A percentile compares a stretch with the other conserved stretches of the same genome.
Evolutionary conservation across 2,888 invertebrate genomes (phyloP).

Genomic region (Pyralis farinalis): DNA sequence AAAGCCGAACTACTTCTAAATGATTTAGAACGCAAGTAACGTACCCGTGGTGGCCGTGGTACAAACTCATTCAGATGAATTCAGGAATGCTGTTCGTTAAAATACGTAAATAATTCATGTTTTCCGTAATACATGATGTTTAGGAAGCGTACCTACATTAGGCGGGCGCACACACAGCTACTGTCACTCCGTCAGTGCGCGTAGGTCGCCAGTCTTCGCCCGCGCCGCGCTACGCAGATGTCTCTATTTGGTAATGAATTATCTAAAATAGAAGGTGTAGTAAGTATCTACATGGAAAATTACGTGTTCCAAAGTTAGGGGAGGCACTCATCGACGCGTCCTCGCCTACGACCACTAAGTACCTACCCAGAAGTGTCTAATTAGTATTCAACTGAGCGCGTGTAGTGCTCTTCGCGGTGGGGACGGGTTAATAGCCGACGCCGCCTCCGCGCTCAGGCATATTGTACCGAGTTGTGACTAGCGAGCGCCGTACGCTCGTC

Average conservation of each 20-base stretch:
- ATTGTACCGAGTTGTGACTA: slow-evolving; percentile 75
- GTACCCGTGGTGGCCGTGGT: neutral
- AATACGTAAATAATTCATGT: slow-evolving; percentile 5
- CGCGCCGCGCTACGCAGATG: slow-evolving; percentile 1
- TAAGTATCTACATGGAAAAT: slow-evolving; percentile 19
- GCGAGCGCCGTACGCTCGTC: slow-evolving; percentile 70
- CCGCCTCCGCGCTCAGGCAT: slow-evolving; percentile 79
- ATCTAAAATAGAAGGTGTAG: neutral
- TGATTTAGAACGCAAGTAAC: neutral
- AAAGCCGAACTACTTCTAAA: no score
- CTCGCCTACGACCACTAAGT: slow-evolving; percentile 29
- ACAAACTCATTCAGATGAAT: slow-evolving; percentile 1
- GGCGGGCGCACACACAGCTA: slow-evolving; percentile 5
- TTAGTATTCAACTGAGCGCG: slow-evolving; percentile 80
- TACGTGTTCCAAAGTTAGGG: slow-evolving; percentile 11
- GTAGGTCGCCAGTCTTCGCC: slow-evolving; percentile 1
- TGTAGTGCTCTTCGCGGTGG: slow-evolving; percentile 77
- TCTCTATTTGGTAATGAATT: neutral
- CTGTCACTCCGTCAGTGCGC: slow-evolving; percentile 24
- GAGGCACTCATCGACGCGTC: slow-evolving; percentile 13
- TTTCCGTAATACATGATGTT: slow-evolving; percentile 11
- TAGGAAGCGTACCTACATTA: slow-evolving; percentile 11
- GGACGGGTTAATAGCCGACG: slow-evolving; percentile 80
- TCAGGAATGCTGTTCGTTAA: slow-evolving; percentile 1
- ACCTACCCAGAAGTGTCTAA: slow-evolving; percentile 66